phyloP scores from a whole-genome alignment of 2,888 invertebrate genomes.

The Parnassius mnemosyne region DNA sequence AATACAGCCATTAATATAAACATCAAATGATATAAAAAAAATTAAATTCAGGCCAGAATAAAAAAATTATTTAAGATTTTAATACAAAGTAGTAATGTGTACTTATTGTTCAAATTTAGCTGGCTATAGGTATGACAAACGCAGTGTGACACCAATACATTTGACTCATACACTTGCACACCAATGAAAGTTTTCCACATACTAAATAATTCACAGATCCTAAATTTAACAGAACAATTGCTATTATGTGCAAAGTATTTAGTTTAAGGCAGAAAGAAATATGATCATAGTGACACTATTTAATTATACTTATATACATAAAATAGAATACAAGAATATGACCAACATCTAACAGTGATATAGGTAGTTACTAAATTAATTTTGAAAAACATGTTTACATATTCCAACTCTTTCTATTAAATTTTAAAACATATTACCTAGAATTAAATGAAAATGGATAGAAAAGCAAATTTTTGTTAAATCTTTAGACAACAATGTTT shows the following conservation, averaged over 20 bases:
- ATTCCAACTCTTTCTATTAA: too few relatives aligned
- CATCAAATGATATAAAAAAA: too few relatives aligned
- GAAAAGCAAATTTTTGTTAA: neutral
- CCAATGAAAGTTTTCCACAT: slow-evolving; percentile 24
- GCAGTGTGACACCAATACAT: slow-evolving; percentile 16
- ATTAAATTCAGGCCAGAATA: too few relatives aligned
- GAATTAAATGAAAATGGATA: neutral
- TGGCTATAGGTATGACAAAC: slow-evolving; percentile 10
- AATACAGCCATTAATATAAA: too few relatives aligned
- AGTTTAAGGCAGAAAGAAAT: slow-evolving; percentile 12
- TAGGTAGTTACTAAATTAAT: too few relatives aligned
- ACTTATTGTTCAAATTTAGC: too few relatives aligned
- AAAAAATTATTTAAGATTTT: too few relatives aligned
- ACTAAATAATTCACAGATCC: slow-evolving; percentile 24
- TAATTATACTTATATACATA: slow-evolving; percentile 1
- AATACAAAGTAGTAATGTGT: too few relatives aligned
- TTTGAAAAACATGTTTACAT: too few relatives aligned
- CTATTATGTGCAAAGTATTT: slow-evolving; percentile 35
- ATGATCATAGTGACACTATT: slow-evolving; percentile 2
- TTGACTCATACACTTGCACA: slow-evolving; percentile 20
- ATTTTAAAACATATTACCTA: neutral
- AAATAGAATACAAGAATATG: slow-evolving; percentile 2
- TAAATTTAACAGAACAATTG: slow-evolving; percentile 32
- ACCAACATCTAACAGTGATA: neutral
- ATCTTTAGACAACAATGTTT: neutral